Evolutionary conservation across 1,140 invertebrate species (phyloP).

Genomic region (Protaetia brevitarsis): DNA sequence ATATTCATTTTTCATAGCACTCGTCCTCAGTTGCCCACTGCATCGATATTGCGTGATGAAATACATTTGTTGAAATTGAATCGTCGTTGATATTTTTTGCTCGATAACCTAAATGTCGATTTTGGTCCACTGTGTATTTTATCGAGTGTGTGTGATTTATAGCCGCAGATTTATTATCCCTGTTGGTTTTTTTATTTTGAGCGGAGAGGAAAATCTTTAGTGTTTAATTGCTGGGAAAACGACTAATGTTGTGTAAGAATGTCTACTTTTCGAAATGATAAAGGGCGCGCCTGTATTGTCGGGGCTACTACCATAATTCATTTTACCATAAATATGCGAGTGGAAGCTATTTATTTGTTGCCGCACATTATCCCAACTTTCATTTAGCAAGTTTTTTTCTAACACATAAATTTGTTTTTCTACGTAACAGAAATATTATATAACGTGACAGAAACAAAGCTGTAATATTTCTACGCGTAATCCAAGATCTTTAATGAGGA

Average conservation of each 20-base stretch:
- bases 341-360: no score
- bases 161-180: background rate
- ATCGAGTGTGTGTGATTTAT: constrained; percentile 4
- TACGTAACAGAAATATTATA: no score
- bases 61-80: constrained; percentile 2
- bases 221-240: constrained; percentile 4
- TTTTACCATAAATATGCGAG: no score
- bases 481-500: no score
- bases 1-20: no score
- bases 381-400: no score
- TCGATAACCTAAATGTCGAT: background rate
- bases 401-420: no score
- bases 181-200: background rate
- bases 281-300: background rate
- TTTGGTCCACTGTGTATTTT: background rate
- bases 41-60: background rate
- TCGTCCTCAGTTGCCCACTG: no score
- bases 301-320: no score
- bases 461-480: no score
- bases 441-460: no score
- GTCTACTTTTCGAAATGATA: background rate
- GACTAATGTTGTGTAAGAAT: constrained; percentile 7
- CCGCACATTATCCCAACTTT: no score
- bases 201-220: background rate
- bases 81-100: background rate